phyloP scores from a whole-genome alignment of 2,113 vertebrate species.

The Balaeniceps rex region DNA sequence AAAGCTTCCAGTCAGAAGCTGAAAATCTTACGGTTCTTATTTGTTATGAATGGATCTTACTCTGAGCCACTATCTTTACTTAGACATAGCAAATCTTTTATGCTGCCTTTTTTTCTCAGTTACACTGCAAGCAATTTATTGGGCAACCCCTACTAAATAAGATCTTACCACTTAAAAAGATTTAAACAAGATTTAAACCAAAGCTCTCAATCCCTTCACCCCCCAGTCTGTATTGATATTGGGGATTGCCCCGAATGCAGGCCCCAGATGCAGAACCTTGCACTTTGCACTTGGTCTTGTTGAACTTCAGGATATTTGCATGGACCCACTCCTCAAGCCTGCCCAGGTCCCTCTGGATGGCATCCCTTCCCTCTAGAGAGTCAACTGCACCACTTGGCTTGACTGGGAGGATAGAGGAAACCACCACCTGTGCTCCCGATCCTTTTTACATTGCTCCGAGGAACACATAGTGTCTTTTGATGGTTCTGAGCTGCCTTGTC shows the following conservation, averaged over 20 bases:
- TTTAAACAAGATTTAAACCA: background rate
- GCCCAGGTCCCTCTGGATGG: background rate
- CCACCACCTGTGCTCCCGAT: background rate
- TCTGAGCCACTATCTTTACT: background rate
- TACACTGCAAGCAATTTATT: background rate
- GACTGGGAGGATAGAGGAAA: background rate
- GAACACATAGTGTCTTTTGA: background rate
- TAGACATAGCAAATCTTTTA: background rate
- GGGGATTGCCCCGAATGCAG: background rate
- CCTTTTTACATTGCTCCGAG: background rate
- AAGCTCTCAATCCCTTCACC: background rate
- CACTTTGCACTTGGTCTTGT: background rate
- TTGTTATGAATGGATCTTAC: background rate
- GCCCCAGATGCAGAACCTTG: background rate
- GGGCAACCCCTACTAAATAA: background rate
- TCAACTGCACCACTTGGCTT: background rate
- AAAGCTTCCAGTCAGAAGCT: background rate
- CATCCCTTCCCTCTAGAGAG: background rate
- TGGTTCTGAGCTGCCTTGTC: background rate
- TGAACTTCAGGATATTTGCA: background rate
- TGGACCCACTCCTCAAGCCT: background rate
- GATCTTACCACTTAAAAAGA: background rate
- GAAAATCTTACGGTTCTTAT: background rate
- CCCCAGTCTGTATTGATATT: background rate
- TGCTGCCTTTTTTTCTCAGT: background rate